These are phyloP conservation scores for Proteles cristata DNA, from an alignment of 2,113 vertebrate species.

Conservation along the genomic window DNA sequence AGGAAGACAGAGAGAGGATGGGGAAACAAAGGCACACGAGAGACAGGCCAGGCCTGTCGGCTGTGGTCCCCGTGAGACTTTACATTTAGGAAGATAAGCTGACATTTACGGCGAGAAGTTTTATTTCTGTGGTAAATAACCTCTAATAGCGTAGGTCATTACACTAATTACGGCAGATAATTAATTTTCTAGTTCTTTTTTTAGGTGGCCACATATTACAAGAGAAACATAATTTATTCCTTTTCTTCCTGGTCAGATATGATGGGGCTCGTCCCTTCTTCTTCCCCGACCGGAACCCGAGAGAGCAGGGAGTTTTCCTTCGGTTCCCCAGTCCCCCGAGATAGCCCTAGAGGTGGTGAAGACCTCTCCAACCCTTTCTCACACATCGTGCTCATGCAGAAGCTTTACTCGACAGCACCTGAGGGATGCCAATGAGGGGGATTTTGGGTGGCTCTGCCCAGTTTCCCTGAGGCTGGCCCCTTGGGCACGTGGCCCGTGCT, in stretches of 20 bases:
- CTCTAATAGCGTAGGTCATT: constrained; percentile 85
- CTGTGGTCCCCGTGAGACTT: not conserved
- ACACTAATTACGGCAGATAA: constrained; percentile 86
- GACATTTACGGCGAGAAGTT: constrained; percentile 83
- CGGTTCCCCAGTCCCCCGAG: not conserved
- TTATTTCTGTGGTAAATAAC: constrained; percentile 88
- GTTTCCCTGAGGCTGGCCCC: not conserved
- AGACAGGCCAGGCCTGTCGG: fast-evolving
- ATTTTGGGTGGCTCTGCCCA: not conserved
- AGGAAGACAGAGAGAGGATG: not conserved
- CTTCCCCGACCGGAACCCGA: not conserved
- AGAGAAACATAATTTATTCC: constrained; percentile 78
- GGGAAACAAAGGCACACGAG: not conserved
- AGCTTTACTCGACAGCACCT: not conserved
- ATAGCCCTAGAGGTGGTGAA: not conserved
- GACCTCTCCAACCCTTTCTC: not conserved
- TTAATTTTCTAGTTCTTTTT: constrained; percentile 85
- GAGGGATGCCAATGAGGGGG: not conserved
- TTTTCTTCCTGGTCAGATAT: constrained; percentile 23
- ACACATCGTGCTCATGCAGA: fast-evolving
- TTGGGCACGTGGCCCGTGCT: not conserved
- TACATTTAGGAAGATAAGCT: constrained; percentile 12
- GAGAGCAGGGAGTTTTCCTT: not conserved
- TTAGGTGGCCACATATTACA: constrained; percentile 77
- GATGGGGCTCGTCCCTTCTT: constrained; percentile 46